phyloP scores from a whole-genome alignment of 2,797 vertebrate species.

The Rhodeus uyekii region DNA sequence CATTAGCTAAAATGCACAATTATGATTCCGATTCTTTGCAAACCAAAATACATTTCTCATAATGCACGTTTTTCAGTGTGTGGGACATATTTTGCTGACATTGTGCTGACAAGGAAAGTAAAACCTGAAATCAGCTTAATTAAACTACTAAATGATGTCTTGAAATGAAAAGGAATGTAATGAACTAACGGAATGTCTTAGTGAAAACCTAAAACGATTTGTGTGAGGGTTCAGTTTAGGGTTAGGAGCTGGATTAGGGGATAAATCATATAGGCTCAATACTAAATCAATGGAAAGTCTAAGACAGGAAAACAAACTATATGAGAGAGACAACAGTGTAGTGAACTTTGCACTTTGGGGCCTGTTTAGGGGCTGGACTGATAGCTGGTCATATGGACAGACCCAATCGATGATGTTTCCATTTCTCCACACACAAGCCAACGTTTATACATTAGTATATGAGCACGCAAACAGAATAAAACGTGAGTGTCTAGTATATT shows the following conservation, averaged over 20 bases:
- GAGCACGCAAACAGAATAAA: not conserved
- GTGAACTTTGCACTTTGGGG: conserved; percentile 11
- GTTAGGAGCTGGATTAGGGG: not conserved
- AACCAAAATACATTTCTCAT: conserved; percentile 13
- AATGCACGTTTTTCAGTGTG: conserved; percentile 7
- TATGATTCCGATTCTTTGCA: conserved; percentile 6
- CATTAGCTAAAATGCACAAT: conserved; percentile 24
- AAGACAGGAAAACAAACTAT: not conserved
- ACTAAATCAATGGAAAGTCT: not conserved
- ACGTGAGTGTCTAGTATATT: not conserved
- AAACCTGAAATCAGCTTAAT: conserved; percentile 3
- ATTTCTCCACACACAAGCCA: not conserved
- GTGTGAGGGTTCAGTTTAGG: not conserved
- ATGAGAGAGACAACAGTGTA: not conserved
- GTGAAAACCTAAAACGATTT: not conserved
- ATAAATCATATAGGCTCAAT: not conserved
- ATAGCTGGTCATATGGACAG: not conserved
- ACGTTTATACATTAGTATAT: not conserved
- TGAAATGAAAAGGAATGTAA: not conserved
- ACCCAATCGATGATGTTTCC: not conserved
- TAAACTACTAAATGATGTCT: not conserved
- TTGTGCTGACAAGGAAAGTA: not conserved
- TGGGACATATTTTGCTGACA: not conserved
- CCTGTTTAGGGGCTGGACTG: not conserved
- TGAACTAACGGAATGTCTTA: not conserved